A percentile compares a stretch with the other conserved stretches of the same genome.
Conservation (phyloP, 2,888 invertebrate genomes). For the Tiphia femorata region DNA sequence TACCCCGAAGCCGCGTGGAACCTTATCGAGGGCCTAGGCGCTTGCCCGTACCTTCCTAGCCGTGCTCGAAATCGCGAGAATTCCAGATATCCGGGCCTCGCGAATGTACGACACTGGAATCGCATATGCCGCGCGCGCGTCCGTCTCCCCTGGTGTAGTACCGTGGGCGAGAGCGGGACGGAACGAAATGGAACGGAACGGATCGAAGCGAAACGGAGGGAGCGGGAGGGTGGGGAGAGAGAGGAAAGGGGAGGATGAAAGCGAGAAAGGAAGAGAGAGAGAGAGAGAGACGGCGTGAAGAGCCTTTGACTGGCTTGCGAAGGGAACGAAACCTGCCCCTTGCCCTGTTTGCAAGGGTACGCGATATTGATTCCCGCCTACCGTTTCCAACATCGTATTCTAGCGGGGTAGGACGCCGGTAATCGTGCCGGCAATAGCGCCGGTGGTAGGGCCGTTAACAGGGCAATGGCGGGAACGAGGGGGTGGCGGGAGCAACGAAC, state of each 20-base stretch:
- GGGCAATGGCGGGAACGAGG: too few species aligned
- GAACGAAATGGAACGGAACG: not conserved
- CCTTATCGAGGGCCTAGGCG: conserved; percentile 47
- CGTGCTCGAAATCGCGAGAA: conserved; percentile 40
- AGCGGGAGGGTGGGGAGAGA: too few species aligned
- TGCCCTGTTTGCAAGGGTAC: conserved; percentile 46
- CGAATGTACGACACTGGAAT: not conserved
- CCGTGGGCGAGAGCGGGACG: too few species aligned
- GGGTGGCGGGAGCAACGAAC: too few species aligned
- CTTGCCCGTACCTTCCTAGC: too few species aligned
- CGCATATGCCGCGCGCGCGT: too few species aligned
- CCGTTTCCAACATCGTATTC: conserved; percentile 33
- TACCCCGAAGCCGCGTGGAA: conserved; percentile 24
- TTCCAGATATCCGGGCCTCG: conserved; percentile 26
- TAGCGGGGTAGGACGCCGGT: too few species aligned
- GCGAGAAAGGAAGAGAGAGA: too few species aligned
- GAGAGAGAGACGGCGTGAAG: too few species aligned
- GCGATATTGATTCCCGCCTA: conserved; percentile 57
- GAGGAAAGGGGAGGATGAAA: too few species aligned
- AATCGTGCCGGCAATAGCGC: not conserved
- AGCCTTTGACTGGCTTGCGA: conserved; percentile 46
- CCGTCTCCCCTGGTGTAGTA: too few species aligned
- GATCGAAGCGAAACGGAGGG: not conserved
- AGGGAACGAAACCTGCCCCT: conserved; percentile 44
- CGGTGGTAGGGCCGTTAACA: not conserved